A percentile compares a stretch with the other conserved stretches of the same genome.
phyloP scores from a whole-genome alignment of 1,140 invertebrate genomes.

The Linepithema humile region DNA sequence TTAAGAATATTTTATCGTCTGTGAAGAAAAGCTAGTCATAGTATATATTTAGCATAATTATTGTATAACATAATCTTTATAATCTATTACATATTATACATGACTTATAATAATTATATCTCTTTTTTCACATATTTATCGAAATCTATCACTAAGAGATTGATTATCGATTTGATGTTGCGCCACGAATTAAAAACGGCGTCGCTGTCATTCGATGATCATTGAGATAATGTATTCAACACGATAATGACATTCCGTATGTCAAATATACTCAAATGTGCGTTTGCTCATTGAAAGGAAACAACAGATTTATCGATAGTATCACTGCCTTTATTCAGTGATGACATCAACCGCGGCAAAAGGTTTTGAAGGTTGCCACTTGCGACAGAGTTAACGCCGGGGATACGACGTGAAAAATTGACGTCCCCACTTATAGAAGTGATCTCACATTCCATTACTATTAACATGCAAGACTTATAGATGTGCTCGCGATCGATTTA shows the following conservation, averaged over 20 bases:
- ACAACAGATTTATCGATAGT: constrained; percentile 64
- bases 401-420: constrained; percentile 58
- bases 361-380: constrained; percentile 70
- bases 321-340: constrained; percentile 75
- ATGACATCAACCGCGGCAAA: constrained; percentile 77
- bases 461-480: constrained; percentile 61
- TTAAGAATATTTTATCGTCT: too few species aligned
- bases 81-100: constrained; percentile 29
- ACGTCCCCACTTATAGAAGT: constrained; percentile 71
- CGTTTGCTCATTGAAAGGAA: constrained; percentile 23
- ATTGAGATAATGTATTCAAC: constrained; percentile 43
- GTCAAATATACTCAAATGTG: constrained; percentile 12
- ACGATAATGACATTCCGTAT: constrained; percentile 33
- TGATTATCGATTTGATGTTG: neutral
- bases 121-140: neutral
- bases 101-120: neutral
- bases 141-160: neutral
- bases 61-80: neutral
- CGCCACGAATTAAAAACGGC: neutral
- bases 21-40: constrained; percentile 18
- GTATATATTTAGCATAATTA: constrained; percentile 14
- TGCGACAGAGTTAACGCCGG: constrained; percentile 31
- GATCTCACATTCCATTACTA: constrained; percentile 74
- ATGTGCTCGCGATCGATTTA: constrained; percentile 35
- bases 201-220: neutral